Evolutionary conservation across 2,888 invertebrate species (phyloP).

Genomic region (Salticus scenicus): DNA sequence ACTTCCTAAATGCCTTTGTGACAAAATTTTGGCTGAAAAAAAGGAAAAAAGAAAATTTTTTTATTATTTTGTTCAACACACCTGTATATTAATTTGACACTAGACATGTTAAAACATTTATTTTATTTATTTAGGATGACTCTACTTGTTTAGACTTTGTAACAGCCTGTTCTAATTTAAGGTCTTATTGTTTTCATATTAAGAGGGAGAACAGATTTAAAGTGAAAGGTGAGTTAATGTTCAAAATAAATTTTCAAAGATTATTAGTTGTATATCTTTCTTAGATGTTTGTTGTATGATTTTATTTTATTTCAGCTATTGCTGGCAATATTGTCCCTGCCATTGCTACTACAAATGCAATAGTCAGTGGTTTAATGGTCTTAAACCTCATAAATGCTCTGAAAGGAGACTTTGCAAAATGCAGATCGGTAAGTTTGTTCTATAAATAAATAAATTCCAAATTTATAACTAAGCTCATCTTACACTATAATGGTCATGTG

Average conservation of each 20-base stretch:
- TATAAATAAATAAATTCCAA: too few relatives aligned
- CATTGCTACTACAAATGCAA: constrained; percentile 98
- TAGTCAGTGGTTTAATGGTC: constrained; percentile 96
- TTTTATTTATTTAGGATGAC: constrained; percentile 82
- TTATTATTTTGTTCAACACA: too few relatives aligned
- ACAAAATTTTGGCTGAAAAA: too few relatives aligned
- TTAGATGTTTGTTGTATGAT: neutral
- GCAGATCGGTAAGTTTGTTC: constrained; percentile 82
- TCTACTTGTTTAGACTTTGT: constrained; percentile 96
- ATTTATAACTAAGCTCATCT: too few relatives aligned
- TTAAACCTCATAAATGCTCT: constrained; percentile 89
- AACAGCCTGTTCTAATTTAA: constrained; percentile 93
- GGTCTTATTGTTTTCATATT: constrained; percentile 93
- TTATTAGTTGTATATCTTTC: too few relatives aligned
- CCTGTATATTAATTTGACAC: too few relatives aligned
- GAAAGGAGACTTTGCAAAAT: constrained; percentile 81
- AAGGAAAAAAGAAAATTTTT: too few relatives aligned
- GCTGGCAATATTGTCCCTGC: constrained; percentile 99
- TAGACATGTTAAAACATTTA: too few relatives aligned
- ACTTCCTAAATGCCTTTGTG: too few relatives aligned
- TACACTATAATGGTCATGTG: too few relatives aligned
- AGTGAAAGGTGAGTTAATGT: constrained; percentile 86
- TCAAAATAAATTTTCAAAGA: too few relatives aligned
- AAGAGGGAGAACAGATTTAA: constrained; percentile 90
- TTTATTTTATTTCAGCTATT: constrained; percentile 81